Evolutionary conservation across 2,888 invertebrate genomes (phyloP), one percentile per base, ranked within the genome.

Genomic region (Hirtodrosophila cameraria): DNA sequence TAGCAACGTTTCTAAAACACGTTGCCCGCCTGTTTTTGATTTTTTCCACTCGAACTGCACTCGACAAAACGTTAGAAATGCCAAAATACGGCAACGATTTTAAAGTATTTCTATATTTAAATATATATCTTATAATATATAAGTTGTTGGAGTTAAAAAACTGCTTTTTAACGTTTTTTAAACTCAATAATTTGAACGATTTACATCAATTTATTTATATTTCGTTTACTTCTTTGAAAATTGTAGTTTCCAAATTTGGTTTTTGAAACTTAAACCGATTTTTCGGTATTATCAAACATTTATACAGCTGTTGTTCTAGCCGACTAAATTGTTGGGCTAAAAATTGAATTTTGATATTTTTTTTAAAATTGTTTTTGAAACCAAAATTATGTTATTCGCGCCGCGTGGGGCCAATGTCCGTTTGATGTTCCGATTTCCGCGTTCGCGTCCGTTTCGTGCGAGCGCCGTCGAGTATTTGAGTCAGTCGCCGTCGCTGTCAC

Each of bases 361-460:
- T 15, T 11, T 7, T 0, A n/a, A 23, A 27, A 42, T 23, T 33
- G 9, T 31, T 62, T 49, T 63, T 13, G 43, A 65, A 63, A 30
- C n/a, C n/a, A 16, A 11, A 49, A 38, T 18, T 13, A 16, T 13
- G n/a, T n/a, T n/a, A n/a, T n/a, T 30, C 25, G 20, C 30, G 13
- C 16, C 61, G 35, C 57, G 35, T 58, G 57, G 39, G 53, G 38
- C 49, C 58, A 58, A 50, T 63, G 53, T 62, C 53, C 62, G 62
- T 39, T 59, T 48, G 42, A 39, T 31, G 49, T 59, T 58, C 65
- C 79, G 59, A 62, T 58, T 66, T 65, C 53, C 83, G 69, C 66
- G 69, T 69, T 73, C 73, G 73, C 77, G 84, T 82, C 88, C 89
- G 89, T 78, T 77, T 66, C 72, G 84, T 86, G 63, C 81, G 49